Conservation (phyloP, 2,888 invertebrate genomes). For the Synanthedon myopaeformis region DNA sequence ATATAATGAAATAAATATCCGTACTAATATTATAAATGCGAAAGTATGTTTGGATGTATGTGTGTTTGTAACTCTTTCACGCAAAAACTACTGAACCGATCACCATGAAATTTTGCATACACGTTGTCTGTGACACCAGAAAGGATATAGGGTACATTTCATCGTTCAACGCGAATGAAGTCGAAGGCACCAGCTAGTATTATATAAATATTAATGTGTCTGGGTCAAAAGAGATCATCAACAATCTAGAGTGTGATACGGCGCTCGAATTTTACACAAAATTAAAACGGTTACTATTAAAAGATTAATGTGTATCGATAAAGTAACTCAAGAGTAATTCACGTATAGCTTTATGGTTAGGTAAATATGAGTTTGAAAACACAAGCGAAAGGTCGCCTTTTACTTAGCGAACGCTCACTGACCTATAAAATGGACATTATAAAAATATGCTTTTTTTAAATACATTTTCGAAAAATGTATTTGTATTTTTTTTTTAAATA, state of each 20-base stretch:
- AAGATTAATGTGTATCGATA: constrained; percentile 17
- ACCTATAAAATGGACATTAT: not conserved
- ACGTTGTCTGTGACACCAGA: no score
- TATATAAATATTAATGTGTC: not conserved
- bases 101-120: no score
- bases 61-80: no score
- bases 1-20: not conserved
- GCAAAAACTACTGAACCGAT: no score
- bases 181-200: no score
- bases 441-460: not conserved
- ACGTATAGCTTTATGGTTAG: constrained; percentile 10
- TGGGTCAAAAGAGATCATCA: not conserved
- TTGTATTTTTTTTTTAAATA: no score
- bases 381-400: constrained; percentile 22
- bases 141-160: no score
- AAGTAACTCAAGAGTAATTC: not conserved
- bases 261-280: constrained; percentile 25
- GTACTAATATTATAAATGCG: no score
- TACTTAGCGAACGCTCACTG: constrained; percentile 1
- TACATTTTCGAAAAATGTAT: no score
- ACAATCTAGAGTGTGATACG: constrained; percentile 18
- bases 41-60: no score
- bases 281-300: constrained; percentile 28
- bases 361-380: constrained; percentile 32
- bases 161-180: no score